Percentiles rank a stretch among this genome's conserved stretches.
Evolutionary conservation across 2,797 vertebrate species (phyloP).

Genomic region (Microchirus variegatus): DNA sequence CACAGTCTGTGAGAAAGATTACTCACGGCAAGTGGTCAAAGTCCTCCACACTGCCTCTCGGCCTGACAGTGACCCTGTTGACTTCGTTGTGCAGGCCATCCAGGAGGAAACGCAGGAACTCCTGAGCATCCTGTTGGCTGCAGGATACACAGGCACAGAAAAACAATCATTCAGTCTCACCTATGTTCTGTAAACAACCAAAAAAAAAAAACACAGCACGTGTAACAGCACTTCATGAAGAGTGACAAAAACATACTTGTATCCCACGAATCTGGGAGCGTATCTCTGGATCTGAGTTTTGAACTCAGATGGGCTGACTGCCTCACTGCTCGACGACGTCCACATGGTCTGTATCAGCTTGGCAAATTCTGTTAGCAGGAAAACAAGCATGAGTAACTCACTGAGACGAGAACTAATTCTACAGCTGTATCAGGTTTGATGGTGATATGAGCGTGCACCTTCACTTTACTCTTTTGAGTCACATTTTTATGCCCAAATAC

Average conservation of each 20-base stretch:
- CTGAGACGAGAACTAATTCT: not conserved
- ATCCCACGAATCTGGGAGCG: slow-evolving; percentile 95
- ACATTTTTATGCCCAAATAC: not conserved
- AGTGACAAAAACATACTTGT: slow-evolving; percentile 86
- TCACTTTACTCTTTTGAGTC: not conserved
- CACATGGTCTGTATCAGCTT: slow-evolving; percentile 96
- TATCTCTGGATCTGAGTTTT: slow-evolving; percentile 99
- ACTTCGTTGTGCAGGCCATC: slow-evolving; percentile 97
- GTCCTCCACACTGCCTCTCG: slow-evolving; percentile 84
- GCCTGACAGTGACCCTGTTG: slow-evolving; percentile 90
- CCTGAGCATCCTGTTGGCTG: slow-evolving; percentile 98
- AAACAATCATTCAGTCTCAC: not conserved
- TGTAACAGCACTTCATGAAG: not conserved
- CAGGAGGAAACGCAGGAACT: slow-evolving; percentile 95
- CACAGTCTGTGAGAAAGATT: not conserved
- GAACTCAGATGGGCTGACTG: slow-evolving; percentile 95
- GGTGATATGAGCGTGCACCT: not conserved
- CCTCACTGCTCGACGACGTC: slow-evolving; percentile 91
- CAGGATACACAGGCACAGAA: slow-evolving; percentile 3
- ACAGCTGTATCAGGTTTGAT: not conserved
- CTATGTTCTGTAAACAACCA: not conserved
- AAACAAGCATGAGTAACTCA: slow-evolving; percentile 16
- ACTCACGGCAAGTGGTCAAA: slow-evolving; percentile 94
- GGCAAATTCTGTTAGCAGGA: slow-evolving; percentile 87
- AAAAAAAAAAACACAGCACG: not conserved